These are phyloP conservation scores for Porites lutea DNA, from an alignment of 64 coral and sea anemone species.

Conservation along the genomic window DNA sequence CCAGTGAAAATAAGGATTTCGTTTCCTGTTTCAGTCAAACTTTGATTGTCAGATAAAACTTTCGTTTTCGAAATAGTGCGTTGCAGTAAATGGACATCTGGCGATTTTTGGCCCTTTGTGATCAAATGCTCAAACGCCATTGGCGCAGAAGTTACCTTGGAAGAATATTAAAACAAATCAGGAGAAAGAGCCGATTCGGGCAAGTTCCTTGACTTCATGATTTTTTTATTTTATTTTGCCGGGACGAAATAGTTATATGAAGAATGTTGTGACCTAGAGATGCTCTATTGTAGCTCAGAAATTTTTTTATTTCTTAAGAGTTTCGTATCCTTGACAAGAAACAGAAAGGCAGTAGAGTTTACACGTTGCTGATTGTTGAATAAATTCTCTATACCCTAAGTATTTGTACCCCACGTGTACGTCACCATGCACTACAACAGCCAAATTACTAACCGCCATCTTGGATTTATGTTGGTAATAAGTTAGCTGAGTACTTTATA, in stretches of 20 bases:
- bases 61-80: background rate
- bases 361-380: background rate
- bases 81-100: conserved; percentile 36
- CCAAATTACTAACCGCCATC: conserved; percentile 73
- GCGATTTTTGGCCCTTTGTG: conserved; percentile 2
- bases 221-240: background rate
- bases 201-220: background rate
- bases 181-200: accelerated
- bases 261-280: background rate
- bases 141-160: background rate
- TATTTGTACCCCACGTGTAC: conserved; percentile 82
- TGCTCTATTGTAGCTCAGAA: background rate
- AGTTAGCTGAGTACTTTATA: conserved; percentile 26
- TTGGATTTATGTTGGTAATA: conserved; percentile 71
- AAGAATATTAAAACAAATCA: conserved; percentile 40
- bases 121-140: conserved; percentile 36
- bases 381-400: conserved; percentile 48
- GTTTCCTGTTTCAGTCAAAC: background rate
- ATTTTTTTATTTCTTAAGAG: background rate
- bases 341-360: background rate
- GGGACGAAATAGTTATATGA: background rate
- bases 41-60: background rate
- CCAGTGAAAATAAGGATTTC: background rate
- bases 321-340: background rate
- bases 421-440: conserved; percentile 78